Evolutionary conservation across 2,888 invertebrate genomes (phyloP).

Genomic region (Scaptomyza flava): DNA sequence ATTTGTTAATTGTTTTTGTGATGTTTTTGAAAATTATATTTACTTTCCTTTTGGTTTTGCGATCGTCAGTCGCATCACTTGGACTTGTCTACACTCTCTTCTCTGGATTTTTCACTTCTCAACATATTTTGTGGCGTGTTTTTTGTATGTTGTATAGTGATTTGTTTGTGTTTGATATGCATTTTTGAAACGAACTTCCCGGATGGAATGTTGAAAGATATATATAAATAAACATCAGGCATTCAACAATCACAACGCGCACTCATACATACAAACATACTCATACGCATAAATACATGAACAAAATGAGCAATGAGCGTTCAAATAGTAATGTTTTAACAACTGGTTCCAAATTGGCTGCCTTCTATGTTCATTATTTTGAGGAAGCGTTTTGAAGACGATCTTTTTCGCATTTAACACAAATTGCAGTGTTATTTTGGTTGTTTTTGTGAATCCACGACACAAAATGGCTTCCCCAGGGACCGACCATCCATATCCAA

Average conservation of each 20-base stretch:
- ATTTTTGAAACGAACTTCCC: conserved; percentile 80
- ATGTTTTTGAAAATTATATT: neutral
- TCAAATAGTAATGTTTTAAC: conserved; percentile 43
- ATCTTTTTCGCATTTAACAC: conserved; percentile 66
- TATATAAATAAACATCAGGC: conserved; percentile 76
- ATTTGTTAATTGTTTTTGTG: neutral
- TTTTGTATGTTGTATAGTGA: conserved; percentile 73
- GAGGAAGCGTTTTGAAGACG: conserved; percentile 22
- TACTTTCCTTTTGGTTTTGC: neutral
- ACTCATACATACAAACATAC: conserved; percentile 10
- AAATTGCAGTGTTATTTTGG: conserved; percentile 68
- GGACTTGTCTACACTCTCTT: conserved; percentile 31
- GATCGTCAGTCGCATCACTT: conserved; percentile 21
- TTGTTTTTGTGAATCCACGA: conserved; percentile 38
- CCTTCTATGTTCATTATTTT: conserved; percentile 30
- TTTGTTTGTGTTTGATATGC: conserved; percentile 80
- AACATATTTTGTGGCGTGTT: conserved; percentile 37
- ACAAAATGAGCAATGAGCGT: conserved; percentile 40
- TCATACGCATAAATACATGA: neutral
- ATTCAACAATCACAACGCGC: conserved; percentile 58
- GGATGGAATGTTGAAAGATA: conserved; percentile 81
- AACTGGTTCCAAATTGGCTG: conserved; percentile 48
- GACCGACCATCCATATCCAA: conserved; percentile 33
- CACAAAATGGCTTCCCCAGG: conserved; percentile 60
- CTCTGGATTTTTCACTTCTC: conserved; percentile 45